Conservation (phyloP, 2,797 vertebrate genomes). For the Eutrigla gurnardus region DNA sequence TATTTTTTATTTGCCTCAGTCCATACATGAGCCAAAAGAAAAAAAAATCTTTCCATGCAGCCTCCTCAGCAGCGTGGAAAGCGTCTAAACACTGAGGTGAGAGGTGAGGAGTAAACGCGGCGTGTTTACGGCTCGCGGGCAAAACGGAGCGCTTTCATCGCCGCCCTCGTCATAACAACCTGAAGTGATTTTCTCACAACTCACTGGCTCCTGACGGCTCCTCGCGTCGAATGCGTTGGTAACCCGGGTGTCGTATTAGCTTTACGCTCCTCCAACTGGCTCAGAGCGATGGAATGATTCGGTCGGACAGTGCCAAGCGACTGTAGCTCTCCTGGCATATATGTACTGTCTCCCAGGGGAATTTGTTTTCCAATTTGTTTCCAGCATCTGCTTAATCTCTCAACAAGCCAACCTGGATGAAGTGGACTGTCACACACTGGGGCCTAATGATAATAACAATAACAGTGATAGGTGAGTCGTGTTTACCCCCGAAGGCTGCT, state of each 20-base stretch:
- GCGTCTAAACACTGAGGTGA: slow-evolving; percentile 48
- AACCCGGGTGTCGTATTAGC: slow-evolving; percentile 36
- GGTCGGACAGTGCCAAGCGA: slow-evolving; percentile 42
- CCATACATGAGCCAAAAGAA: slow-evolving; percentile 21
- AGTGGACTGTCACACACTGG: slow-evolving; percentile 67
- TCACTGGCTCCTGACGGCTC: slow-evolving; percentile 43
- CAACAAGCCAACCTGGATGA: slow-evolving; percentile 73
- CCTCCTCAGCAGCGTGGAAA: slow-evolving; percentile 38
- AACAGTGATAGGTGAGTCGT: slow-evolving; percentile 67
- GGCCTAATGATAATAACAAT: slow-evolving; percentile 75
- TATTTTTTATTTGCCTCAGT: slow-evolving; percentile 26
- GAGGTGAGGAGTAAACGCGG: slow-evolving; percentile 37
- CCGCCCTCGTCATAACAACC: slow-evolving; percentile 60
- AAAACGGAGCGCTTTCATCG: slow-evolving; percentile 41
- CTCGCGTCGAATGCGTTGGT: slow-evolving; percentile 37
- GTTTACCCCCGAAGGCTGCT: slow-evolving; percentile 67
- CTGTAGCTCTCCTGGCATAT: slow-evolving; percentile 37
- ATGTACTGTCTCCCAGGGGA: slow-evolving; percentile 45
- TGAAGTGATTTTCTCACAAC: slow-evolving; percentile 56
- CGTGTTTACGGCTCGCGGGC: slow-evolving; percentile 50
- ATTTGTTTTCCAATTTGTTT: slow-evolving; percentile 76
- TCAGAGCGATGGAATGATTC: slow-evolving; percentile 55
- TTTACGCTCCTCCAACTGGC: slow-evolving; percentile 47
- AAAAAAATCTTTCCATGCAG: slow-evolving; percentile 30
- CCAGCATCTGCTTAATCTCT: slow-evolving; percentile 77